Evolutionary conservation across 2,113 vertebrate genomes (phyloP).

Genomic region (Corydoras sp.): DNA sequence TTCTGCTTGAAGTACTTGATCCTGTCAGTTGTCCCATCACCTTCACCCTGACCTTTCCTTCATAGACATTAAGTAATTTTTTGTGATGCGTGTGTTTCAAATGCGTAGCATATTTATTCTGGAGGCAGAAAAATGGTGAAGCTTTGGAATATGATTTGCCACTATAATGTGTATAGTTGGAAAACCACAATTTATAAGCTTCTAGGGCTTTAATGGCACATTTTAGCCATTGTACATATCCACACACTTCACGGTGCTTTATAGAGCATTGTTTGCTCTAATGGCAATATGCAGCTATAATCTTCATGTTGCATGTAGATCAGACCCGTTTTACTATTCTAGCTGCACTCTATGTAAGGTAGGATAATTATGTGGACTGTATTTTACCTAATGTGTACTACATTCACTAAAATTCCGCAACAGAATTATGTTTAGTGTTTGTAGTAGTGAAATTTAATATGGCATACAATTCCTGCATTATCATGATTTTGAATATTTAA

Average conservation of each 20-base stretch:
- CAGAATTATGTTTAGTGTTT: neutral
- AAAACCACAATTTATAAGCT: constrained; percentile 37
- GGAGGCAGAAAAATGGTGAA: constrained; percentile 3
- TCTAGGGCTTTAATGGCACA: constrained; percentile 18
- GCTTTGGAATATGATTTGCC: constrained; percentile 18
- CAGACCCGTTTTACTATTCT: constrained; percentile 28
- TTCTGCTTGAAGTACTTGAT: constrained; percentile 23
- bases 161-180: constrained; percentile 35
- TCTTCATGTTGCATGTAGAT: constrained; percentile 16
- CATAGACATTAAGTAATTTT: constrained; percentile 14
- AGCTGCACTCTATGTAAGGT: constrained; percentile 15
- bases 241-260: constrained; percentile 40
- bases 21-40: constrained; percentile 3
- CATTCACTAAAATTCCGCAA: neutral
- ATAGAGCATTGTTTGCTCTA: constrained; percentile 26
- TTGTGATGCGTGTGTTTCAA: constrained; percentile 17
- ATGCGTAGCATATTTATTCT: constrained; percentile 33
- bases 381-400: constrained; percentile 22
- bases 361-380: constrained; percentile 29
- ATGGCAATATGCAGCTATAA: constrained; percentile 35
- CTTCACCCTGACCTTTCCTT: constrained; percentile 9
- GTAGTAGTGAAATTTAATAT: neutral
- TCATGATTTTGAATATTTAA: neutral
- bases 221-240: constrained; percentile 34
- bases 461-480: neutral